Evolutionary conservation across 2,113 vertebrate species (phyloP).

Genomic region (Centropus bengalensis): DNA sequence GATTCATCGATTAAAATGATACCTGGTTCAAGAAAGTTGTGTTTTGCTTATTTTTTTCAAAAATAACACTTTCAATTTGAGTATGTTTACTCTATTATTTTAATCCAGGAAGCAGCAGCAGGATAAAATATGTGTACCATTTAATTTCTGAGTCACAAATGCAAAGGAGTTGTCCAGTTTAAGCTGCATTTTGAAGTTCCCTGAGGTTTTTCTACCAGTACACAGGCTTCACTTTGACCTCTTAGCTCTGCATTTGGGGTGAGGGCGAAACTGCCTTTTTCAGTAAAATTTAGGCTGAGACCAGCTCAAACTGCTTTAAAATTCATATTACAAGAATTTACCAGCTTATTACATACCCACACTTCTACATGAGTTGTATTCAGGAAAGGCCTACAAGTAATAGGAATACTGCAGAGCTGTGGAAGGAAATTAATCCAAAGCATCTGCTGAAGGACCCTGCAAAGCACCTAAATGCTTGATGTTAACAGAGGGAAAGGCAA

Average conservation of each 20-base stretch:
- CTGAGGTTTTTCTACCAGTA: background rate
- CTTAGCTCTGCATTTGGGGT: background rate
- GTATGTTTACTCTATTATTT: background rate
- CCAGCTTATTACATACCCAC: background rate
- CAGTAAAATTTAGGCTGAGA: background rate
- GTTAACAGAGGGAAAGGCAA: background rate
- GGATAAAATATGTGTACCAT: background rate
- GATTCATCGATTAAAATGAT: background rate
- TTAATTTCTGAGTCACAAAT: background rate
- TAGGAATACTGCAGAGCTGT: background rate
- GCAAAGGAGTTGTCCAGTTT: background rate
- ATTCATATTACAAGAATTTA: background rate
- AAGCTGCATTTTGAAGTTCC: background rate
- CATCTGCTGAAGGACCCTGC: background rate
- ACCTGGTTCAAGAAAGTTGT: background rate
- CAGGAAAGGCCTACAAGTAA: background rate
- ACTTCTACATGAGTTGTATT: fast-evolving
- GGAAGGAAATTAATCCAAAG: background rate
- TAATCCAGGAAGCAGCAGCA: background rate
- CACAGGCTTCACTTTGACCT: background rate
- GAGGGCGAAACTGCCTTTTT: background rate
- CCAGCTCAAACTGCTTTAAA: background rate
- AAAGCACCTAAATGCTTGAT: fast-evolving
- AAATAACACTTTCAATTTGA: background rate
- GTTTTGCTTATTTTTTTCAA: background rate